Conservation (phyloP, 2,797 vertebrate species). For the Pogonophryne albipinna region DNA sequence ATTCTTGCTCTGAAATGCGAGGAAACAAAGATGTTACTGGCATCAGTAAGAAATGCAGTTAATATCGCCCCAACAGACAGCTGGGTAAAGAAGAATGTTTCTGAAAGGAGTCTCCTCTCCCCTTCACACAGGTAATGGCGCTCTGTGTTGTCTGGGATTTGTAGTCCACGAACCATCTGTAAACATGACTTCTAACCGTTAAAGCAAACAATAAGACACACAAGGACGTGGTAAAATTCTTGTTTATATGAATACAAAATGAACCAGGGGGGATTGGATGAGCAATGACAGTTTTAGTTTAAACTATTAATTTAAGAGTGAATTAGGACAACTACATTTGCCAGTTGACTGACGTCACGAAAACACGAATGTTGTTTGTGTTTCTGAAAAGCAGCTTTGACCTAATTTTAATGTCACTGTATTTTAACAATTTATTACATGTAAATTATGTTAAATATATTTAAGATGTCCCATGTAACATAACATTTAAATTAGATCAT, state of each 20-base stretch:
- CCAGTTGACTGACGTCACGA: constrained; percentile 46
- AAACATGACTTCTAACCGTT: background rate
- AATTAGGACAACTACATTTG: constrained; percentile 57
- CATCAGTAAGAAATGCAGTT: background rate
- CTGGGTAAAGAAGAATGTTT: constrained; percentile 65
- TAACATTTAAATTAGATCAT: background rate
- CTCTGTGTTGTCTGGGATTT: constrained; percentile 75
- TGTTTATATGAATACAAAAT: fast-evolving
- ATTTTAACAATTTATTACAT: background rate
- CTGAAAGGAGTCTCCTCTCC: constrained; percentile 71
- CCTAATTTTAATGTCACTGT: constrained; percentile 28
- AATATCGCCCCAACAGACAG: constrained; percentile 22
- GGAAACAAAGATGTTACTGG: background rate
- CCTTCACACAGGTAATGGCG: constrained; percentile 68
- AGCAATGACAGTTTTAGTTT: fast-evolving
- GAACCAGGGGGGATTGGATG: fast-evolving
- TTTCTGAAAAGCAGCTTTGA: constrained; percentile 48
- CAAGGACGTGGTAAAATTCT: fast-evolving
- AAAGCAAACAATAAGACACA: fast-evolving
- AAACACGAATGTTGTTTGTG: constrained; percentile 64
- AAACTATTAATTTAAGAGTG: background rate
- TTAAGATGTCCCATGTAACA: fast-evolving
- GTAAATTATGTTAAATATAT: fast-evolving
- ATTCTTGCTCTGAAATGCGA: background rate
- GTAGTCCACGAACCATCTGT: constrained; percentile 65